A percentile compares a stretch with the other conserved stretches of the same genome.
Evolutionary conservation across 2,113 vertebrate genomes (phyloP).

Genomic region (Passer montanus): DNA sequence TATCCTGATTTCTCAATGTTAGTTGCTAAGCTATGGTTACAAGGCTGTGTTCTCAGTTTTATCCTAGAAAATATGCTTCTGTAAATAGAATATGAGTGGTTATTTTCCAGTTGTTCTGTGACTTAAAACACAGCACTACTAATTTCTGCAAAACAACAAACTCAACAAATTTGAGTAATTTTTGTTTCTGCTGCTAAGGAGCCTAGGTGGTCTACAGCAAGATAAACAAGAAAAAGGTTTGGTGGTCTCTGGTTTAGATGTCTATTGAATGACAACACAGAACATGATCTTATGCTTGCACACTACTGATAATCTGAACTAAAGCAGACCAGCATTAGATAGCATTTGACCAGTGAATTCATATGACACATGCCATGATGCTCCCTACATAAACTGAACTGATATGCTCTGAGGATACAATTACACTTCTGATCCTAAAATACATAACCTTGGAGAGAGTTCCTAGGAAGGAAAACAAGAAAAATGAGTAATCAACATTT

Average conservation of each 20-base stretch:
- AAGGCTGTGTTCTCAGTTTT: not conserved
- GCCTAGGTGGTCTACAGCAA: not conserved
- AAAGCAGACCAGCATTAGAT: slow-evolving; percentile 63
- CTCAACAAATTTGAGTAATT: not conserved
- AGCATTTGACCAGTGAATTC: slow-evolving; percentile 74
- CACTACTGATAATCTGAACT: slow-evolving; percentile 42
- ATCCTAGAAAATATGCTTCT: not conserved
- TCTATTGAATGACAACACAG: slow-evolving; percentile 10
- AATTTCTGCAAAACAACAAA: not conserved
- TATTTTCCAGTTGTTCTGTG: not conserved
- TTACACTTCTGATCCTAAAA: slow-evolving; percentile 70
- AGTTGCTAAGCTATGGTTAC: not conserved
- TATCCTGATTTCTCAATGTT: not conserved
- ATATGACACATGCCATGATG: slow-evolving; percentile 70
- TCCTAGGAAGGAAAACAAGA: slow-evolving; percentile 13
- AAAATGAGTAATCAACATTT: slow-evolving; percentile 35
- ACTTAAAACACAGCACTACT: not conserved
- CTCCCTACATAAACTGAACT: slow-evolving; percentile 65
- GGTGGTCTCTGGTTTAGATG: not conserved
- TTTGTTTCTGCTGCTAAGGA: not conserved
- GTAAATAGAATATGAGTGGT: not conserved
- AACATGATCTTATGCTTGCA: slow-evolving; percentile 41
- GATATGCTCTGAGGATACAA: slow-evolving; percentile 75
- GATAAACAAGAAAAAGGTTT: not conserved
- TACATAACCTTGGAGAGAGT: slow-evolving; percentile 67